These are phyloP conservation scores for Acrocephalus scirpaceus DNA, from an alignment of 2,797 vertebrate genomes.

Conservation along the genomic window DNA sequence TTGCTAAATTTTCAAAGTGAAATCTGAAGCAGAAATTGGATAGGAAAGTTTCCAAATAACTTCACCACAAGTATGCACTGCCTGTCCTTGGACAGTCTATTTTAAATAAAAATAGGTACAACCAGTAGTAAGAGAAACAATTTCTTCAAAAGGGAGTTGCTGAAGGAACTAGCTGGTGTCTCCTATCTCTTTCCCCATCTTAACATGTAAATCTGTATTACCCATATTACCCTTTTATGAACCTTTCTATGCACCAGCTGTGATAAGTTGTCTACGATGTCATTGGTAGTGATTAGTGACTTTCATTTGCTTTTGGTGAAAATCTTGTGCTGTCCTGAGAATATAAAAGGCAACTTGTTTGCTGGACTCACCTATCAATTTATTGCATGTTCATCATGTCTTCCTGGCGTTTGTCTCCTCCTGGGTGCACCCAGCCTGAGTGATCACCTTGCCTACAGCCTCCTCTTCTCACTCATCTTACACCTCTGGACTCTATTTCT, in stretches of 20 bases:
- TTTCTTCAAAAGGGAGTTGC: background rate
- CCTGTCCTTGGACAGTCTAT: background rate
- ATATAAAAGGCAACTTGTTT: background rate
- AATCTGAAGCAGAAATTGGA: slow-evolving; percentile 6
- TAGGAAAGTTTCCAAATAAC: background rate
- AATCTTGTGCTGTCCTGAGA: background rate
- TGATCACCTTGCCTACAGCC: background rate
- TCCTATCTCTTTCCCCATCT: background rate
- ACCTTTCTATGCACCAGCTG: background rate
- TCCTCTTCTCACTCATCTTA: background rate
- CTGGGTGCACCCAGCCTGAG: background rate
- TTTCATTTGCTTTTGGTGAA: background rate
- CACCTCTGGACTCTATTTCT: background rate
- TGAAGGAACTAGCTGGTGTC: background rate
- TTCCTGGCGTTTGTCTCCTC: background rate
- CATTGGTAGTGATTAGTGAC: background rate
- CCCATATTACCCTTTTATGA: background rate
- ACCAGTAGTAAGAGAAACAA: background rate
- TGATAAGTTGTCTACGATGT: background rate
- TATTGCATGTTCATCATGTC: accelerated
- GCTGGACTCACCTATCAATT: background rate
- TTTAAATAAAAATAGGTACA: background rate
- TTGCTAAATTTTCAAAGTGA: slow-evolving; percentile 24
- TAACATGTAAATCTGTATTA: background rate
- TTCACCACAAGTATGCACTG: background rate